A percentile compares a stretch with the other conserved stretches of the same genome.
Evolutionary conservation across 2,113 vertebrate species (phyloP).

Genomic region (Taxidea taxus): DNA sequence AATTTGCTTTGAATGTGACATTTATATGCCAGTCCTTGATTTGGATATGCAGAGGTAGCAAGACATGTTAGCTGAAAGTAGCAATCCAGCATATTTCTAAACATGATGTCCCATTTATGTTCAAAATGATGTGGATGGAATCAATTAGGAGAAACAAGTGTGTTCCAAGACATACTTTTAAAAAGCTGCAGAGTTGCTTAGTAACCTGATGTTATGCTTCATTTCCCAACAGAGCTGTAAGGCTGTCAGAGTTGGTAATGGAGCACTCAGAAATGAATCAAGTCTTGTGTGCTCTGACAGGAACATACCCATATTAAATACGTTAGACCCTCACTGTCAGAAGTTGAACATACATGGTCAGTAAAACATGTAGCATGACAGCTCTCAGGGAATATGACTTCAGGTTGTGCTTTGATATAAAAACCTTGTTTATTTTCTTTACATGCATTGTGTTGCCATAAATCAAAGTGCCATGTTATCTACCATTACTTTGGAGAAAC

Average conservation of each 20-base stretch:
- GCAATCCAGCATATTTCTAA: conserved; percentile 80
- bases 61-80: conserved; percentile 77
- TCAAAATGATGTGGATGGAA: conserved; percentile 81
- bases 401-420: conserved; percentile 37
- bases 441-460: conserved; percentile 33
- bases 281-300: conserved; percentile 50
- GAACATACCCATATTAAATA: conserved; percentile 27
- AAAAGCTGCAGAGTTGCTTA: conserved; percentile 78
- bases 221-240: conserved; percentile 74
- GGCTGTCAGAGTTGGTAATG: conserved; percentile 70
- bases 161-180: conserved; percentile 77
- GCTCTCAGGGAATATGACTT: conserved; percentile 5
- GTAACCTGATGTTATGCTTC: conserved; percentile 78
- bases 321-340: neutral
- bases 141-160: conserved; percentile 84
- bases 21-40: conserved; percentile 81
- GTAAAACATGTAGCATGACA: conserved; percentile 16
- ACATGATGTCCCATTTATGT: conserved; percentile 83
- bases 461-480: neutral
- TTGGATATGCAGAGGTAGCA: conserved; percentile 81
- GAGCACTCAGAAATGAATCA: conserved; percentile 67
- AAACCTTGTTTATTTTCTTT: conserved; percentile 48
- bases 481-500: neutral
- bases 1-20: conserved; percentile 81
- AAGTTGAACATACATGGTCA: conserved; percentile 4